Evolutionary conservation across 2,113 vertebrate genomes (phyloP).

Genomic region (Erpornis zantholeuca): DNA sequence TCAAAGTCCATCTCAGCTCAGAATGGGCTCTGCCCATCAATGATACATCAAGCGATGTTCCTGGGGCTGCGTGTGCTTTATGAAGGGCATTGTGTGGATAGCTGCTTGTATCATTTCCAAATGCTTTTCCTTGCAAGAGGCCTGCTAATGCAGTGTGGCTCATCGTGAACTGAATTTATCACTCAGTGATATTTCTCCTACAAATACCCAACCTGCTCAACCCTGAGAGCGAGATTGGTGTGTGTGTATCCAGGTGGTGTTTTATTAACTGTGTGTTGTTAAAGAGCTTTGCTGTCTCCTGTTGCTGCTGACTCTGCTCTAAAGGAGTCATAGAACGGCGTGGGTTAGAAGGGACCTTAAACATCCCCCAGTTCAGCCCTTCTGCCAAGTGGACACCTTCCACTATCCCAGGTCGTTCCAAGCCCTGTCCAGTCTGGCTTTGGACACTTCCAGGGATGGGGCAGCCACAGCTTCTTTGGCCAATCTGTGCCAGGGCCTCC

Average conservation of each 20-base stretch:
- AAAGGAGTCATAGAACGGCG: neutral
- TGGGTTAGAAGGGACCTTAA: neutral
- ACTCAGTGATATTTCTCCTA: neutral
- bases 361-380: neutral
- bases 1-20: neutral
- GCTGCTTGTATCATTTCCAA: neutral
- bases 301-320: neutral
- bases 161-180: neutral
- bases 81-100: neutral
- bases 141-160: neutral
- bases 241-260: fast-evolving
- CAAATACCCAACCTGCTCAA: neutral
- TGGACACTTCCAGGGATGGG: neutral
- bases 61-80: neutral
- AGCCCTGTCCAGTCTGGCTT: fast-evolving
- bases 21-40: neutral
- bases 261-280: neutral
- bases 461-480: neutral
- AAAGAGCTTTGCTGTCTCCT: neutral
- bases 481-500: neutral
- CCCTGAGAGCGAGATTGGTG: fast-evolving
- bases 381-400: neutral
- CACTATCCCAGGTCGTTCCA: neutral
- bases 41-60: neutral
- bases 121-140: neutral